Evolutionary conservation across 2,888 invertebrate species (phyloP).

Genomic region (Acronicta alni): DNA sequence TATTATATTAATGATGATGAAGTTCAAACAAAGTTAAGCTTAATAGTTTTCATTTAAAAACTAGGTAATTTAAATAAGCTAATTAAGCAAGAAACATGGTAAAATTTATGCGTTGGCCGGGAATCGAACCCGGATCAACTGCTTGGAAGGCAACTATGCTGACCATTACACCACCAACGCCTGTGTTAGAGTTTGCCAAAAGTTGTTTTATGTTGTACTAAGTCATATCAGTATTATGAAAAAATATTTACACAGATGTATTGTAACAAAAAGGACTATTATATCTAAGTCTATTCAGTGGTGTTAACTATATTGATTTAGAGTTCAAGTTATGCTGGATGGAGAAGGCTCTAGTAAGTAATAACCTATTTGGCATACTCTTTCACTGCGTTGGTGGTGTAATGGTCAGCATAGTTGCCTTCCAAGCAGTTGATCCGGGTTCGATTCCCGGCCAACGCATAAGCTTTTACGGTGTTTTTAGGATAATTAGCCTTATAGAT

Average conservation of each 20-base stretch:
- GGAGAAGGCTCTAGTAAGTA: no score
- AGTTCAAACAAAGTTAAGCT: no score
- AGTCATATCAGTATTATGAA: no score
- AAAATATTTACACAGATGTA: no score
- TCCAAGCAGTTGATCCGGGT: constrained; percentile 90
- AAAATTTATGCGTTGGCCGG: constrained; percentile 39
- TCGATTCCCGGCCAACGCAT: constrained; percentile 88
- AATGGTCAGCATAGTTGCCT: constrained; percentile 89
- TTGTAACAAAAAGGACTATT: no score
- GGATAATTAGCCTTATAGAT: constrained; percentile 2
- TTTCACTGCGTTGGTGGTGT: constrained; percentile 84
- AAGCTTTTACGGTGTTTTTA: constrained; percentile 49
- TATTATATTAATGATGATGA: no score
- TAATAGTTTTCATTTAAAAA: no score
- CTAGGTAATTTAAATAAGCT: not conserved
- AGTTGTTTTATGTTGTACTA: no score
- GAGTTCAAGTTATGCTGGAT: no score
- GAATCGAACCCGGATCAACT: constrained; percentile 90
- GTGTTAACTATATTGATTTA: no score
- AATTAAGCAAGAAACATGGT: not conserved
- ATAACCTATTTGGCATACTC: constrained; percentile 4
- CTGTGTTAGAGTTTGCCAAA: constrained; percentile 32
- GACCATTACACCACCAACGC: constrained; percentile 90
- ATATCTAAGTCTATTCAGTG: no score
- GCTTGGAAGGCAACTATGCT: constrained; percentile 90